Evolutionary conservation across 1,140 invertebrate genomes (phyloP).

Genomic region (Neodiprion fabricii): DNA sequence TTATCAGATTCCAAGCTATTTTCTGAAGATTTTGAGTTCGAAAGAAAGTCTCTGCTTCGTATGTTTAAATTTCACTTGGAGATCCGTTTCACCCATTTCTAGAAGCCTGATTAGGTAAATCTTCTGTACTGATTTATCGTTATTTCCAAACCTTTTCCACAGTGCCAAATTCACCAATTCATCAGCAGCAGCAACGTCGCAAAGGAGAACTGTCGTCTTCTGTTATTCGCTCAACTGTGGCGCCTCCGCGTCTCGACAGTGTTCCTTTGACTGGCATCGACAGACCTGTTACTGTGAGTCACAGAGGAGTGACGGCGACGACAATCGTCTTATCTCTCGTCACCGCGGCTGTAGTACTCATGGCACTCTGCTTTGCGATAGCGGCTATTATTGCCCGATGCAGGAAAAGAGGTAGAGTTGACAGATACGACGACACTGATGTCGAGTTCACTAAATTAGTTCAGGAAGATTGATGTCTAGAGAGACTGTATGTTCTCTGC

Average conservation of each 20-base stretch:
- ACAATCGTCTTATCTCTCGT: constrained; percentile 41
- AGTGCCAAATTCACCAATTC: too few relatives aligned
- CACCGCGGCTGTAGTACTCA: constrained; percentile 44
- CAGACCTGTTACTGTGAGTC: constrained; percentile 21
- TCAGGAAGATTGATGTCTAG: neutral
- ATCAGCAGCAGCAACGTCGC: too few relatives aligned
- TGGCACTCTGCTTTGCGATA: constrained; percentile 46
- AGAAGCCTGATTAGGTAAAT: too few relatives aligned
- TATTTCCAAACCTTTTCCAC: too few relatives aligned
- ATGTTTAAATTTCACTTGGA: too few relatives aligned
- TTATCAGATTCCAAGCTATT: too few relatives aligned
- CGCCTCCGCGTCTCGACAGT: neutral
- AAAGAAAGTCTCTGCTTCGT: too few relatives aligned
- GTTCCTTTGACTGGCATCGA: constrained; percentile 34
- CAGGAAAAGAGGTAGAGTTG: constrained; percentile 57
- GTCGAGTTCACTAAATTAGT: constrained; percentile 56
- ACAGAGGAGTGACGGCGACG: constrained; percentile 32
- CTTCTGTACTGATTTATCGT: too few relatives aligned
- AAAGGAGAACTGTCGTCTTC: neutral
- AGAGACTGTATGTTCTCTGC: too few relatives aligned
- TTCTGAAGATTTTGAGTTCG: too few relatives aligned
- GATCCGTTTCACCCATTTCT: too few relatives aligned
- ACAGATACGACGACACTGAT: constrained; percentile 39
- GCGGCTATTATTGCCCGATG: constrained; percentile 52
- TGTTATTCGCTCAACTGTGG: neutral